A percentile compares a stretch with the other conserved stretches of the same genome.
Evolutionary conservation across 2,113 vertebrate genomes (phyloP).

Genomic region (Chamaea fasciata): DNA sequence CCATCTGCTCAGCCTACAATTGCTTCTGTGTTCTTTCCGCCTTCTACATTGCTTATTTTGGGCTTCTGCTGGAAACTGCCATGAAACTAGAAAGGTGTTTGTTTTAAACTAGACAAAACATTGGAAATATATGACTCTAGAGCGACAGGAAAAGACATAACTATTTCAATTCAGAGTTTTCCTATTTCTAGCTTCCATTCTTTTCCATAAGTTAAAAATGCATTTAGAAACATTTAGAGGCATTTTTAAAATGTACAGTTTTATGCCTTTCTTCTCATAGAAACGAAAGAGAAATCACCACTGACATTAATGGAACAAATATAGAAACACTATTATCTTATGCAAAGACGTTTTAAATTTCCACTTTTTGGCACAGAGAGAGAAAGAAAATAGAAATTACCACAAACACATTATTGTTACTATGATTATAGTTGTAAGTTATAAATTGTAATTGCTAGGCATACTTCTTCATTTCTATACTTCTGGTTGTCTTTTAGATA

Average conservation of each 20-base stretch:
- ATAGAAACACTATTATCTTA: not conserved
- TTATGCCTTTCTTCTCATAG: not conserved
- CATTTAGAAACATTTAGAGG: not conserved
- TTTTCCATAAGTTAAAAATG: not conserved
- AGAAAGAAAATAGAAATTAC: not conserved
- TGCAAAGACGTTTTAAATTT: not conserved
- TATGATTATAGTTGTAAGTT: not conserved
- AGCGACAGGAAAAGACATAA: not conserved
- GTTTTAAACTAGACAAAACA: slow-evolving; percentile 41
- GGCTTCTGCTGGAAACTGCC: slow-evolving; percentile 13
- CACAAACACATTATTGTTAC: not conserved
- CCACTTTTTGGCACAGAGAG: not conserved
- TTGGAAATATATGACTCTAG: not conserved
- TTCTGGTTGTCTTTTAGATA: not conserved
- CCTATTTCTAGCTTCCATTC: not conserved
- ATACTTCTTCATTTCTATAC: not conserved
- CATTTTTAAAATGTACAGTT: not conserved
- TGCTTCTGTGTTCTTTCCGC: slow-evolving; percentile 25
- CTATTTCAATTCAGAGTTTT: not conserved
- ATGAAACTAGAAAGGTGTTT: slow-evolving; percentile 1
- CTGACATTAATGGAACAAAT: not conserved
- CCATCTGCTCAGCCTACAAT: slow-evolving; percentile 33
- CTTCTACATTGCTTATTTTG: slow-evolving; percentile 34
- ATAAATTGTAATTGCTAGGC: not conserved
- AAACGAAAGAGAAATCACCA: not conserved